Evolutionary conservation across 2,888 invertebrate species (phyloP), one percentile per base, ranked within the genome.

Genomic region (Baccha elongata): DNA sequence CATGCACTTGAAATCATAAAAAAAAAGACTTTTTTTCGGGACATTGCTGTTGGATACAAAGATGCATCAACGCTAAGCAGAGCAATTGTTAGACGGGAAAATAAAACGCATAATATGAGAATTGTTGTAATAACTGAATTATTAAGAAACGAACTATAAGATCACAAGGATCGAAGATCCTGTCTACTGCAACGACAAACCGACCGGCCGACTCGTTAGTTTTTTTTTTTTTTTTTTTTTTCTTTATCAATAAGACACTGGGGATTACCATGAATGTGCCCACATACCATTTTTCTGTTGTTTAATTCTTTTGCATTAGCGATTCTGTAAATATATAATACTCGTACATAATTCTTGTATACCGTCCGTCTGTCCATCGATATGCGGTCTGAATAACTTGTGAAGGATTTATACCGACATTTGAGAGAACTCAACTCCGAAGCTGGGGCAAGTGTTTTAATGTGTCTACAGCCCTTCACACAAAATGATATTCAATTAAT

Each of bases 101-200:
- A 53, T 60, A 32, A 37, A 15, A 35, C 44, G 15, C 11, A 65
- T 58, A 67, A 69, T 23, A 62, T 53, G 35, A 29, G 73, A 67
- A 68, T 80, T 60, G 50, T 69, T 64, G 67, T 76, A 83, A 83
- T 83, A 83, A 83, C 83, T 78, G 83, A 83, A 78, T 83, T 83
- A 78, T 83, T 78, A 76, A 83, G 68, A 72, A 81, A 80, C 44
- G 80, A 74, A 68, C 62, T 68, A 64, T 35, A 75, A 60, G 29
- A 37, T 53, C 53, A 68, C 53, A 68, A 68, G 64, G 62, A 74
- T 74, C 53, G 23, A n/a, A n/a, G 50, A 79, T 60, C 60, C 60
- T 60, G 52, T 73, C 44, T 60, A 32, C 29, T 26, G 26, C 26
- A 26, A 5, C 8, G 29, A 32, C 29, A 7, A 8, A 26, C 11